Percentiles rank a stretch among this genome's conserved stretches.
phyloP scores from a whole-genome alignment of 92 coral and sea anemone species.

The Paramuricea clavata region DNA sequence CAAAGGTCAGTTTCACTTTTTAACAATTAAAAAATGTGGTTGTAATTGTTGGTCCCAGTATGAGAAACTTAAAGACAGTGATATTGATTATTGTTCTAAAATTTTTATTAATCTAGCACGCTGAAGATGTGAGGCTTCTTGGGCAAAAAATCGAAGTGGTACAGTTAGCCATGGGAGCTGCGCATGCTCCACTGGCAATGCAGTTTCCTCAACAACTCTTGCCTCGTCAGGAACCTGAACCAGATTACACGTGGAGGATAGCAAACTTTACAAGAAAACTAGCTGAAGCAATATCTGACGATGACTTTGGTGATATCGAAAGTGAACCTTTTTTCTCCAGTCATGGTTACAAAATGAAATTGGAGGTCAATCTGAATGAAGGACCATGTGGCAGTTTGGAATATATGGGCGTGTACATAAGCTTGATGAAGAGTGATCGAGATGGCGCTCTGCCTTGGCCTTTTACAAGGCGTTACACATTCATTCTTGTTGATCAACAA shows the following conservation, averaged over 20 bases:
- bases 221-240: background rate
- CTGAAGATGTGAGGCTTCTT: too few relatives aligned
- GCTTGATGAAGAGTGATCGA: too few relatives aligned
- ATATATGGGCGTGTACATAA: background rate
- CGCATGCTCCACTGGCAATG: background rate
- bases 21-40: too few relatives aligned
- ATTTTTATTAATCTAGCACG: background rate
- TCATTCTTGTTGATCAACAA: slow-evolving; percentile 16
- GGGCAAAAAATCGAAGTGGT: too few relatives aligned
- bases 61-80: too few relatives aligned
- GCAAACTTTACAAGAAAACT: background rate
- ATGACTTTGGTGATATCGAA: background rate
- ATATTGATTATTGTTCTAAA: too few relatives aligned
- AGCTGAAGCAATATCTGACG: background rate
- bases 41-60: too few relatives aligned
- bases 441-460: too few relatives aligned
- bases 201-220: background rate
- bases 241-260: background rate
- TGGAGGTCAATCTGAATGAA: background rate
- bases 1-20: background rate
- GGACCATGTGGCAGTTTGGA: background rate
- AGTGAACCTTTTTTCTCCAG: background rate
- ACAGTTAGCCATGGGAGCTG: too few relatives aligned
- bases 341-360: background rate
- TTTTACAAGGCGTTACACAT: background rate